Evolutionary conservation across 2,797 vertebrate genomes (phyloP).

Genomic region (Ctenopoma multispine): DNA sequence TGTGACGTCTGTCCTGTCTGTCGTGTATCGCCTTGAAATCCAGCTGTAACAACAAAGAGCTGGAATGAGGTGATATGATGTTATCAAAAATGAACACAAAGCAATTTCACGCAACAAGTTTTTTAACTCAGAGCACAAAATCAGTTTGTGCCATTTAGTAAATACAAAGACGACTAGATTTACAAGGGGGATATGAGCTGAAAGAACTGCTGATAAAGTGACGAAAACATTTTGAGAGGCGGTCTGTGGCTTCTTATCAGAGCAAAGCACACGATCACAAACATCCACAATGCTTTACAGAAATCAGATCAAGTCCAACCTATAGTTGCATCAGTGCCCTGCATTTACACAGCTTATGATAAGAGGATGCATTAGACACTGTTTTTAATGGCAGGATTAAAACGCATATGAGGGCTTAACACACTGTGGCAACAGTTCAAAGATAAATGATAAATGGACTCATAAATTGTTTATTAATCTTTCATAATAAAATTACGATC

Average conservation of each 20-base stretch:
- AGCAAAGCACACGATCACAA: constrained; percentile 5
- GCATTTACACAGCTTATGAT: constrained; percentile 30
- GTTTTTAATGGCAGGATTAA: constrained; percentile 46
- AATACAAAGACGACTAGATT: constrained; percentile 5
- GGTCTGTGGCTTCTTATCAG: constrained; percentile 1
- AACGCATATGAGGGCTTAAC: constrained; percentile 32
- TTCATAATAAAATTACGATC: constrained; percentile 45
- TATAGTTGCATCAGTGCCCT: constrained; percentile 7
- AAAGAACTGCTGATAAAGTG: constrained; percentile 25
- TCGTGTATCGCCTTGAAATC: constrained; percentile 10
- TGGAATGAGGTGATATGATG: constrained; percentile 3
- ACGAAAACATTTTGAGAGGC: background rate
- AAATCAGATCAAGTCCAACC: constrained; percentile 17
- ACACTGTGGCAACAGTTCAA: constrained; percentile 33
- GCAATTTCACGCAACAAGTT: constrained; percentile 28
- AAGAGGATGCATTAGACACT: constrained; percentile 20
- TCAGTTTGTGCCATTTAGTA: constrained; percentile 18
- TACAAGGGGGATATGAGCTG: background rate
- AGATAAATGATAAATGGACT: constrained; percentile 50
- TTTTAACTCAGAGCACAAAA: constrained; percentile 25
- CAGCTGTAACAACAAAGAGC: constrained; percentile 4
- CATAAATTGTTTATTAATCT: constrained; percentile 52
- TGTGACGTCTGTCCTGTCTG: constrained; percentile 33
- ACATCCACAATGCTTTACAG: background rate
- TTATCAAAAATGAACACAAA: constrained; percentile 27